Conservation (phyloP, 2,888 invertebrate species). For the Homarus gammarus region DNA sequence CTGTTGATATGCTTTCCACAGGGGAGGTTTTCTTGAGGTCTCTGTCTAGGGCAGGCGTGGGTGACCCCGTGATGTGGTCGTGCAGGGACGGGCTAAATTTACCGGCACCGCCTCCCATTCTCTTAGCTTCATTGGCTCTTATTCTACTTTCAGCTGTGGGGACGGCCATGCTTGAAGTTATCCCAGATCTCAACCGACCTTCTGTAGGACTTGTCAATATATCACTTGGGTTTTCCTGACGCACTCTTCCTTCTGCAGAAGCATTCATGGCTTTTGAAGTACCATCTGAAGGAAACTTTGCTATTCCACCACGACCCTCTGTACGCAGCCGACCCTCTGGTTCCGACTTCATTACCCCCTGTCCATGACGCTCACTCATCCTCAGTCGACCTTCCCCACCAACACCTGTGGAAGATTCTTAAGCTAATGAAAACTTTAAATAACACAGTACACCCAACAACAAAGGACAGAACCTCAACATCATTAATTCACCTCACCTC, state of each 20-base stretch:
- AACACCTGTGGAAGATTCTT: constrained; percentile 37
- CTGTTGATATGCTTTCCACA: constrained; percentile 56
- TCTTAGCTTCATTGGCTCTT: constrained; percentile 30
- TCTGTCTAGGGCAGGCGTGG: constrained; percentile 1
- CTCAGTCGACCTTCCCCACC: constrained; percentile 64
- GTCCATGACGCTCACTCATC: constrained; percentile 55
- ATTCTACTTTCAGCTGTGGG: constrained; percentile 35
- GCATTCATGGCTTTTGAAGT: not conserved
- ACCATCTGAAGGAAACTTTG: not conserved
- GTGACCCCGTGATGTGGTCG: constrained; percentile 67
- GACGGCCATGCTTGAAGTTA: constrained; percentile 39
- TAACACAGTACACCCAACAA: not conserved
- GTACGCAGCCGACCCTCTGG: constrained; percentile 50
- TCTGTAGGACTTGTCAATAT: constrained; percentile 58
- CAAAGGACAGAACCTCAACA: not conserved
- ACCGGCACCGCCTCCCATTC: constrained; percentile 19
- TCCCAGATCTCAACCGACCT: constrained; percentile 34
- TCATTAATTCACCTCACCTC: no score
- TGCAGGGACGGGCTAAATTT: constrained; percentile 43
- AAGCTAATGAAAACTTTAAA: not conserved
- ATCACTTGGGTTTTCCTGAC: constrained; percentile 43
- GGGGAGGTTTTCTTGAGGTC: constrained; percentile 12
- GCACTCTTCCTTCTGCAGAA: constrained; percentile 15
- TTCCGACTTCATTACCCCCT: constrained; percentile 43
- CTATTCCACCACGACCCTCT: constrained; percentile 12